A percentile compares a stretch with the other conserved stretches of the same genome.
Evolutionary conservation across 1,140 invertebrate species (phyloP).

Genomic region (Dryas iulia): DNA sequence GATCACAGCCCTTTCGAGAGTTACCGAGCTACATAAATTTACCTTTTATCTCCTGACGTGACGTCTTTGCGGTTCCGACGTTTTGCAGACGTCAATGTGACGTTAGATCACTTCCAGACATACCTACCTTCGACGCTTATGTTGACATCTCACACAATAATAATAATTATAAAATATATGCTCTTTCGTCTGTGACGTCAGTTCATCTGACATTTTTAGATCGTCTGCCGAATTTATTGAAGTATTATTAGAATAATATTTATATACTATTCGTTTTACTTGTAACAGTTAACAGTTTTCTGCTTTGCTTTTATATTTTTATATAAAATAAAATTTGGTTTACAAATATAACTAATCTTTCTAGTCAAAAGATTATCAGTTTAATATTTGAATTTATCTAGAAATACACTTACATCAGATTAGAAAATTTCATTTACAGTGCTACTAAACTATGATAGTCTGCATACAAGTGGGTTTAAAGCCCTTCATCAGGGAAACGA

Average conservation of each 20-base stretch:
- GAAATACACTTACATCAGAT: background rate
- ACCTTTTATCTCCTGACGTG: slow-evolving; percentile 21
- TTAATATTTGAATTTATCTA: background rate
- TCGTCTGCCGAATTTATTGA: slow-evolving; percentile 22
- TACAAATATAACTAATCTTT: no score
- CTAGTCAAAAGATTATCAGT: no score
- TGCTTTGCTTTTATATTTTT: background rate
- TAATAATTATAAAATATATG: slow-evolving; percentile 40
- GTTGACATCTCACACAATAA: slow-evolving; percentile 41
- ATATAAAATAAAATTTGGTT: no score
- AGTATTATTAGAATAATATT: slow-evolving; percentile 32
- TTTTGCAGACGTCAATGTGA: slow-evolving; percentile 56
- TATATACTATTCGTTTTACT: slow-evolving; percentile 13
- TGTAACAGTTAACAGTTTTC: background rate
- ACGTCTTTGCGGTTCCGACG: slow-evolving; percentile 44
- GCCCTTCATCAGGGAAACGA: background rate
- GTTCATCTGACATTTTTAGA: slow-evolving; percentile 37
- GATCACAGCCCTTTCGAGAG: slow-evolving; percentile 34
- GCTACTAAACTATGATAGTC: background rate
- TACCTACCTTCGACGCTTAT: slow-evolving; percentile 32
- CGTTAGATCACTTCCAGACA: slow-evolving; percentile 45
- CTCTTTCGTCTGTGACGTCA: slow-evolving; percentile 33
- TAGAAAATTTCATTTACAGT: background rate
- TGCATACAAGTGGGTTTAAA: background rate
- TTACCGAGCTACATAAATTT: slow-evolving; percentile 31